Evolutionary conservation across 1,140 invertebrate genomes (phyloP).

Genomic region (Leptinotarsa undecemlineata): DNA sequence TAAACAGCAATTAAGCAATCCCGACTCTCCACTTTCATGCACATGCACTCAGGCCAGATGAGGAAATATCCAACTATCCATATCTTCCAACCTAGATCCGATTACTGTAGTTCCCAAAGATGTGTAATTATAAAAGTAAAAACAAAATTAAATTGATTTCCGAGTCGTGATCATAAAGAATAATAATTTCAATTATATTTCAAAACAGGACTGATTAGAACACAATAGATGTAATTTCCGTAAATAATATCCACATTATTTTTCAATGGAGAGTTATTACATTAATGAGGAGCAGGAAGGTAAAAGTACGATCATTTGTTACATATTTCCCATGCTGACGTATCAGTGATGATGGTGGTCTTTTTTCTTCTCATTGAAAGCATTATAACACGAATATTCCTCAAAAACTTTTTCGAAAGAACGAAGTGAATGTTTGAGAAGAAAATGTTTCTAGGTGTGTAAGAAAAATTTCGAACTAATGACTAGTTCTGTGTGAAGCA

Average conservation of each 20-base stretch:
- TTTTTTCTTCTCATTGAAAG: too few species aligned
- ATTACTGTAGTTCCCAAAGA: slow-evolving; percentile 2
- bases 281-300: slow-evolving; percentile 5
- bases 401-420: too few species aligned
- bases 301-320: not conserved
- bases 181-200: slow-evolving; percentile 7
- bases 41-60: not conserved
- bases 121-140: slow-evolving; percentile 5
- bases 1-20: not conserved
- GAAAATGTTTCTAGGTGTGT: too few species aligned
- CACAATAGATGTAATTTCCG: slow-evolving; percentile 3
- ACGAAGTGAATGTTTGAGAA: too few species aligned
- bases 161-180: not conserved
- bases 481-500: too few species aligned
- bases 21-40: slow-evolving; percentile 4
- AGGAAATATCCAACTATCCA: slow-evolving; percentile 2
- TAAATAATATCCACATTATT: slow-evolving; percentile 4
- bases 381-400: too few species aligned
- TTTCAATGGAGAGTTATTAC: slow-evolving; percentile 1
- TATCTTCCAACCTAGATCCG: not conserved
- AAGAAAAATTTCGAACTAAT: too few species aligned
- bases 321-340: slow-evolving; percentile 1
- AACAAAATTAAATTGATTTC: slow-evolving; percentile 6
- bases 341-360: too few species aligned
- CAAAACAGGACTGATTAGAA: not conserved